Conservation (phyloP, 2,113 vertebrate genomes). For the Sceloporus tristichus region DNA sequence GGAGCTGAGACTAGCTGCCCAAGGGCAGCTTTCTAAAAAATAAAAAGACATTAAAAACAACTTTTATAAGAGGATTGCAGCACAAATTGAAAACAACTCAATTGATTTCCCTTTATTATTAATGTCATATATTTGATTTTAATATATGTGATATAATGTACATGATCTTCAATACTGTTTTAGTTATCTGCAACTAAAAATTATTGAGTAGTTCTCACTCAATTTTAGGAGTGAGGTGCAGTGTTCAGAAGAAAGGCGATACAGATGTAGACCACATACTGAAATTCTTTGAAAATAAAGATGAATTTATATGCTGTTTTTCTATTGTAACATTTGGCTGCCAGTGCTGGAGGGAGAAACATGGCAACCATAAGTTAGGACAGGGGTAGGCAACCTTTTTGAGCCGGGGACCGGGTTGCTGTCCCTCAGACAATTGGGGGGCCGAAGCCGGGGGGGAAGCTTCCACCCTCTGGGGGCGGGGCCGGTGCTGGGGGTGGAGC, state of each 20-base stretch:
- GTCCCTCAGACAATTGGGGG: too few species aligned
- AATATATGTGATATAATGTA: too few species aligned
- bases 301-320: background rate
- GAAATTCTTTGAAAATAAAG: background rate
- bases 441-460: too few species aligned
- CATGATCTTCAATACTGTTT: background rate
- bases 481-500: too few species aligned
- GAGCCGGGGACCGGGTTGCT: too few species aligned
- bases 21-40: background rate
- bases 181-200: background rate
- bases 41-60: background rate
- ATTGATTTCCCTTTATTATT: background rate
- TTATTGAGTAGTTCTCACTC: background rate
- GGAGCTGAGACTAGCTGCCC: background rate
- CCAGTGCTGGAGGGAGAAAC: background rate
- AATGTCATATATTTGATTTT: background rate
- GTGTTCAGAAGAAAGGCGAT: background rate
- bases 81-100: background rate
- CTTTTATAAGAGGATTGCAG: background rate
- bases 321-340: background rate
- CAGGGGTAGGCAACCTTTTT: too few species aligned
- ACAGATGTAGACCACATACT: background rate
- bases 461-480: too few species aligned
- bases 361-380: background rate
- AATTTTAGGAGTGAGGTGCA: background rate